These are phyloP conservation scores for Nilaparvata lugens DNA, from an alignment of 1,140 invertebrate genomes.

Conservation along the genomic window DNA sequence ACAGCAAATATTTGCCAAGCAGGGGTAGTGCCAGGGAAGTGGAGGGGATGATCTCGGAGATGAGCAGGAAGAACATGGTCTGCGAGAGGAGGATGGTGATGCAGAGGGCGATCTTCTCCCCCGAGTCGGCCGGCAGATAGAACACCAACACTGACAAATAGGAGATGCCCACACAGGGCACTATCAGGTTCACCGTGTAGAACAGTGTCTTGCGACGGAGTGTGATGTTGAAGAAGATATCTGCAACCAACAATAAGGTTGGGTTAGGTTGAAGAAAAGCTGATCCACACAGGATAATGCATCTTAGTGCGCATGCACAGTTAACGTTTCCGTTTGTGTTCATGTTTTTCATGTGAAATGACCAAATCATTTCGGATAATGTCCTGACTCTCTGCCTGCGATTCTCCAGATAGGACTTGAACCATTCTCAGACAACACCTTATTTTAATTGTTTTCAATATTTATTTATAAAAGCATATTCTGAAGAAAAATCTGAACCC, in stretches of 20 bases:
- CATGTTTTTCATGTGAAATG: too few species aligned
- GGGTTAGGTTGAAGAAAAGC: too few species aligned
- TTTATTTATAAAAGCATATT: too few species aligned
- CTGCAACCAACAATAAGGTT: constrained; percentile 37
- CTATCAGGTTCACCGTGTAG: constrained; percentile 93
- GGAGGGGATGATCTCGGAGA: constrained; percentile 97
- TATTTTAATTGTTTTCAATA: too few species aligned
- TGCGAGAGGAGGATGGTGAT: constrained; percentile 98
- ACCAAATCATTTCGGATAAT: too few species aligned
- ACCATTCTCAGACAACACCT: too few species aligned
- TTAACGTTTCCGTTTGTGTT: too few species aligned
- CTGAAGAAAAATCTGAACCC: too few species aligned
- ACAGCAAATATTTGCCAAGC: constrained; percentile 95
- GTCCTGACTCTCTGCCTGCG: too few species aligned
- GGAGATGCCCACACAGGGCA: constrained; percentile 88
- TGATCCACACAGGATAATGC: too few species aligned
- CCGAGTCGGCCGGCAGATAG: constrained; percentile 95
- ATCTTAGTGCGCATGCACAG: too few species aligned
- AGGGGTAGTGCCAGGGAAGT: constrained; percentile 94
- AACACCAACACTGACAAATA: constrained; percentile 90
- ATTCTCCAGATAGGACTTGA: too few species aligned
- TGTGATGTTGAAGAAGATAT: constrained; percentile 98
- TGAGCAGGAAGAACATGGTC: constrained; percentile 97
- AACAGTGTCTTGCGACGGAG: constrained; percentile 89
- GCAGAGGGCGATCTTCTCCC: constrained; percentile 96